Percentiles rank a stretch among this genome's conserved stretches.
Conservation (phyloP, 2,888 invertebrate genomes). For the Nesidiocoris tenuis region DNA sequence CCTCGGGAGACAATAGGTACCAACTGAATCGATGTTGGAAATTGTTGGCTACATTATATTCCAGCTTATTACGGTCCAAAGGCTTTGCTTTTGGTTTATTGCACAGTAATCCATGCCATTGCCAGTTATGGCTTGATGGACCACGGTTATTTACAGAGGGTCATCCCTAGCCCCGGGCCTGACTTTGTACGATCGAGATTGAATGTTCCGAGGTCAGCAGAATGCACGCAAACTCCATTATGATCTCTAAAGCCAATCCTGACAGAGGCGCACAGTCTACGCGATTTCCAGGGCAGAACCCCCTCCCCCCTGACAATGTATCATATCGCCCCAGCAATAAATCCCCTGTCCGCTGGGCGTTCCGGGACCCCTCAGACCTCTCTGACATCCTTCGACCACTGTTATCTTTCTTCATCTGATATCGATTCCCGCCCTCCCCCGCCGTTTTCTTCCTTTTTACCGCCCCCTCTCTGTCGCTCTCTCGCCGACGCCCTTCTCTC, state of each 20-base stretch:
- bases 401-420: constrained; percentile 18
- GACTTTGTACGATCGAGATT: constrained; percentile 5
- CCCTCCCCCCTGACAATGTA: neutral
- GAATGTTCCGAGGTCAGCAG: constrained; percentile 18
- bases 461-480: constrained; percentile 2
- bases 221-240: constrained; percentile 28
- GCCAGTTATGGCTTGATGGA: neutral
- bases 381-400: neutral
- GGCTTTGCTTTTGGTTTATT: too few species aligned
- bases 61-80: too few species aligned
- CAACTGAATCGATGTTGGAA: too few species aligned
- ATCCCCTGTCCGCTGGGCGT: neutral
- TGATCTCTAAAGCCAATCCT: neutral
- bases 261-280: neutral
- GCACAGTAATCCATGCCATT: neutral
- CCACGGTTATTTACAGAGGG: neutral
- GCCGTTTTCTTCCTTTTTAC: neutral
- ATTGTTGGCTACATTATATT: too few species aligned
- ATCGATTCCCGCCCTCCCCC: constrained; percentile 4
- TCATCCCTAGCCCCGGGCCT: neutral
- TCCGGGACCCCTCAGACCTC: neutral
- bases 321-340: neutral
- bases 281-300: neutral
- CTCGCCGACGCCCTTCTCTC: neutral
- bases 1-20: too few species aligned